Percentiles rank a stretch among this genome's conserved stretches.
Conservation (phyloP, 2,797 vertebrate genomes). For the Podargus strigoides region DNA sequence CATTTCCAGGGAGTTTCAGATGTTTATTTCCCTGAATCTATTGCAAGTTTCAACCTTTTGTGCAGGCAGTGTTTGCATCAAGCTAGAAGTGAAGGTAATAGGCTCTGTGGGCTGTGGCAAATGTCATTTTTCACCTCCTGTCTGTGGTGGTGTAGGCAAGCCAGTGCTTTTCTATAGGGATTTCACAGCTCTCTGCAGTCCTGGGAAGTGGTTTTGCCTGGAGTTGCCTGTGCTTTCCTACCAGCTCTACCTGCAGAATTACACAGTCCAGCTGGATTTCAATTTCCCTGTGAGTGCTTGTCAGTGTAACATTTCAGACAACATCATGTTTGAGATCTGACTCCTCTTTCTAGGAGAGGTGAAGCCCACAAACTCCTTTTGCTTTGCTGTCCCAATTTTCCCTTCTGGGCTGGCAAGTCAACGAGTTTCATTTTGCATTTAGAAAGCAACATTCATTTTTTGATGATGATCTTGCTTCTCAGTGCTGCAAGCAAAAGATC, state of each 20-base stretch:
- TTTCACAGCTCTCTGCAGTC: neutral
- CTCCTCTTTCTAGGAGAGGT: neutral
- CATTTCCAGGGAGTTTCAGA: neutral
- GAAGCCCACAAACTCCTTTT: neutral
- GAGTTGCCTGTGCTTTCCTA: neutral
- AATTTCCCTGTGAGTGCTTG: neutral
- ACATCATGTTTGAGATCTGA: neutral
- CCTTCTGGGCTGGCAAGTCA: neutral
- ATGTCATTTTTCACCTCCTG: neutral
- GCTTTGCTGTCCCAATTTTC: neutral
- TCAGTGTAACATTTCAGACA: neutral
- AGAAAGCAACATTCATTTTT: neutral
- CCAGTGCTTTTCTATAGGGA: neutral
- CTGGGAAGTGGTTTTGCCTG: neutral
- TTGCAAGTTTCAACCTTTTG: neutral
- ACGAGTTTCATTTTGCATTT: neutral
- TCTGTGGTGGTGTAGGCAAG: rapidly evolving
- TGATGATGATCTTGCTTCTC: neutral
- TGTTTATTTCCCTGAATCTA: neutral
- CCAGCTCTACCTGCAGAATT: neutral
- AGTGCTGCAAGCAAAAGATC: neutral
- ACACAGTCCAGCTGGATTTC: neutral
- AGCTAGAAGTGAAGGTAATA: neutral
- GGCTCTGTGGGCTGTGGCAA: neutral
- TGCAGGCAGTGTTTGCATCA: neutral